A percentile compares a stretch with the other conserved stretches of the same genome.
phyloP scores from a whole-genome alignment of 1,140 invertebrate genomes.

The Drosophila tropicalis region DNA sequence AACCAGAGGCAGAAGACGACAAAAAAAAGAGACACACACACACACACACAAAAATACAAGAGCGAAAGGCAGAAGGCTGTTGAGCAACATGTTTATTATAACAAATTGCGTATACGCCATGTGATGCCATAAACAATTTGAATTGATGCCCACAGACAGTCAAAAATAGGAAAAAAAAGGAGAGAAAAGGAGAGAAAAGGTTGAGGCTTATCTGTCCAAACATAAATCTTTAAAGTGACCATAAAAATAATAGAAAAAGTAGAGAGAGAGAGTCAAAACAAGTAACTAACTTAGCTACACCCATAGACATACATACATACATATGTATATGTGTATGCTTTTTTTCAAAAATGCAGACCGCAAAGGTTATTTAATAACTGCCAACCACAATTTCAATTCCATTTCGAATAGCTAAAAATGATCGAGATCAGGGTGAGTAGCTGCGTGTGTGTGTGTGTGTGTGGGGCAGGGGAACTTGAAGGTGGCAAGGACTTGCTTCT shows the following conservation, averaged over 20 bases:
- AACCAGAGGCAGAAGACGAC: not conserved
- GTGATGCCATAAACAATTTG: conserved; percentile 71
- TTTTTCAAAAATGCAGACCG: conserved; percentile 16
- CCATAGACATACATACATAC: no score
- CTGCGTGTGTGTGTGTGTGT: no score
- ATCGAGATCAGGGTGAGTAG: conserved; percentile 11
- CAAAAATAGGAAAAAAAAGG: not conserved
- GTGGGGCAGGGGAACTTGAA: not conserved
- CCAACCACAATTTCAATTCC: conserved; percentile 21
- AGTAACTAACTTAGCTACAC: conserved; percentile 1
- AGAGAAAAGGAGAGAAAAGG: not conserved
- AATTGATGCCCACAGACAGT: conserved; percentile 52
- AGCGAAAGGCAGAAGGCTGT: conserved; percentile 26
- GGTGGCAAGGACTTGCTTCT: not conserved
- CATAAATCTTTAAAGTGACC: conserved; percentile 71
- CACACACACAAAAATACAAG: not conserved
- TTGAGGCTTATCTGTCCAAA: no score
- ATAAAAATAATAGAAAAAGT: conserved; percentile 38
- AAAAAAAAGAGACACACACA: not conserved
- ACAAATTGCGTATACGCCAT: conserved; percentile 77
- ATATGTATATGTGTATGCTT: no score
- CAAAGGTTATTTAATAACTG: conserved; percentile 36
- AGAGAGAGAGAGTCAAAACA: not conserved
- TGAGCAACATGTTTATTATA: conserved; percentile 79
- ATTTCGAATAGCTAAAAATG: conserved; percentile 31